These are phyloP conservation scores for Glossophaga mutica DNA, from an alignment of 2,797 vertebrate genomes.

Conservation along the genomic window DNA sequence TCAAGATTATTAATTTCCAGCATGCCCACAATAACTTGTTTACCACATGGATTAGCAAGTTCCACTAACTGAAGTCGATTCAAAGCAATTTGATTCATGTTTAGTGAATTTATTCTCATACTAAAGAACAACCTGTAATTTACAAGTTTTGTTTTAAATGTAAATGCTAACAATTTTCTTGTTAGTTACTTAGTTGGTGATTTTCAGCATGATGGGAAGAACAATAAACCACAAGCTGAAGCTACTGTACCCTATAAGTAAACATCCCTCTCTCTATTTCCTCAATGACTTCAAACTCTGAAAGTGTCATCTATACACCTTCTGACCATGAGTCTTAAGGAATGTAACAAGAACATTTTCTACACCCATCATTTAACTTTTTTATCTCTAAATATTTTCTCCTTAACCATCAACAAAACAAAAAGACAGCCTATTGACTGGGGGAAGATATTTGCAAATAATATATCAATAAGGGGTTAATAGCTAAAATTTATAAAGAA, in stretches of 20 bases:
- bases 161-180: background rate
- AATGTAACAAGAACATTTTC: background rate
- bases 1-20: background rate
- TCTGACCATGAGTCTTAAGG: background rate
- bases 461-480: background rate
- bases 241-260: background rate
- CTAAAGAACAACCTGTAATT: background rate
- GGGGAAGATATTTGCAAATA: background rate
- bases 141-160: background rate
- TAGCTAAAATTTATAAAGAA: background rate
- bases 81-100: background rate
- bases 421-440: background rate
- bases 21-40: background rate
- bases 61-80: background rate
- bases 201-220: background rate
- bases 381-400: background rate
- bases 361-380: background rate
- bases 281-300: background rate
- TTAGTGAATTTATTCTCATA: conserved; percentile 1
- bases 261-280: background rate
- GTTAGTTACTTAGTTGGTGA: background rate
- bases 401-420: background rate
- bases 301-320: background rate
- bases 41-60: background rate
- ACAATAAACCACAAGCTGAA: background rate